A percentile compares a stretch with the other conserved stretches of the same genome.
These are phyloP conservation scores for Anguilla japonica DNA, from an alignment of 2,113 vertebrate species.

Conservation along the genomic window DNA sequence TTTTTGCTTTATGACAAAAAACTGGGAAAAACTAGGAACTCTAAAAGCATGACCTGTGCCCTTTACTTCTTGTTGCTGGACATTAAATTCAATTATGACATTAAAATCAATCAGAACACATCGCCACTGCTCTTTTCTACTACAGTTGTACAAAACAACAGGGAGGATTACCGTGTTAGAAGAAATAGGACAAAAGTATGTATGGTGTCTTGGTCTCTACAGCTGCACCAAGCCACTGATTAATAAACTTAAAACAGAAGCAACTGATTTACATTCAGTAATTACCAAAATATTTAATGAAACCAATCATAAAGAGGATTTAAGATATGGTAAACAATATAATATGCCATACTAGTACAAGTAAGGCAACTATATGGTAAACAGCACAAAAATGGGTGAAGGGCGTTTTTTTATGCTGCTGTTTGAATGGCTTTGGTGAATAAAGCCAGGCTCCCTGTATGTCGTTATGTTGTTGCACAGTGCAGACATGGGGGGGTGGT, in stretches of 20 bases:
- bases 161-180: background rate
- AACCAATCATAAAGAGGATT: background rate
- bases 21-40: too few relatives aligned
- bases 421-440: conserved; percentile 11
- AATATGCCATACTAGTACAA: background rate
- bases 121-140: background rate
- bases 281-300: background rate
- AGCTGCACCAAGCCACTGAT: background rate
- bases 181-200: background rate
- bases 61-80: too few relatives aligned
- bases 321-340: too few relatives aligned
- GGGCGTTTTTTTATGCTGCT: background rate
- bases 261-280: background rate
- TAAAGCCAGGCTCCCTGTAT: conserved; percentile 8
- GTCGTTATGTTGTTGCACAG: conserved; percentile 47
- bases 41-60: too few relatives aligned
- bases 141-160: background rate
- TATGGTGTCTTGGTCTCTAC: background rate
- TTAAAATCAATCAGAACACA: too few relatives aligned
- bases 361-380: background rate
- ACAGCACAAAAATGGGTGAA: background rate
- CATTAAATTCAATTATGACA: too few relatives aligned
- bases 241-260: background rate
- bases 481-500: conserved; percentile 44
- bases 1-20: background rate